Evolutionary conservation across 2,113 vertebrate genomes (phyloP).

Genomic region (Corynorhinus townsendii): DNA sequence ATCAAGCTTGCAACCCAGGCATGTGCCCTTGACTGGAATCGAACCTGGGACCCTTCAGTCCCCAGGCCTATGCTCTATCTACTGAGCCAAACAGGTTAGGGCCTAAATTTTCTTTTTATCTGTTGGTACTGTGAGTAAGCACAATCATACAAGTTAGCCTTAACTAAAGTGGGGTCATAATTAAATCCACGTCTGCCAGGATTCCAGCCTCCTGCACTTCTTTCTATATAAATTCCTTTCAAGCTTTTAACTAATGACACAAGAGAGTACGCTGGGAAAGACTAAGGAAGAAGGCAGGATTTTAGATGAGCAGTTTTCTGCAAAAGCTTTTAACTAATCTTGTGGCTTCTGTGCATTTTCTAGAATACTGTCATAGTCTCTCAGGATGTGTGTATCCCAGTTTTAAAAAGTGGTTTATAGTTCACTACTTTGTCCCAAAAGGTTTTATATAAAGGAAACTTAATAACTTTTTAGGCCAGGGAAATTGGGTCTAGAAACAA

Average conservation of each 20-base stretch:
- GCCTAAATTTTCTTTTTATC: neutral
- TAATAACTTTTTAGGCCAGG: conserved; percentile 5
- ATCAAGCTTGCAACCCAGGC: no score
- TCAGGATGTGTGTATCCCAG: neutral
- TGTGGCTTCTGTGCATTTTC: neutral
- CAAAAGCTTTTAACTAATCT: neutral
- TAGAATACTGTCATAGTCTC: neutral
- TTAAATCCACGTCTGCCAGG: neutral
- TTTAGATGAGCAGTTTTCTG: neutral
- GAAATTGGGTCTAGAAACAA: neutral
- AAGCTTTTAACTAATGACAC: neutral
- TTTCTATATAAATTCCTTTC: neutral
- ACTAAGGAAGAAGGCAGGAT: neutral
- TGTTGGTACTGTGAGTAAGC: neutral
- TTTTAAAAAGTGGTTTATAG: neutral
- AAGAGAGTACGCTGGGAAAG: neutral
- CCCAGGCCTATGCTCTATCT: no score
- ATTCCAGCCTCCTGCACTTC: neutral
- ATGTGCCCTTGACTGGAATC: no score
- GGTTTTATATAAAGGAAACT: neutral
- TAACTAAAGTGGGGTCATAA: neutral
- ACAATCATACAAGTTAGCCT: neutral
- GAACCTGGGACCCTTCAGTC: no score
- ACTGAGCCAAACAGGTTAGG: no score
- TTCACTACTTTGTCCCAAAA: neutral